A percentile compares a stretch with the other conserved stretches of the same genome.
Conservation (phyloP, 2,113 vertebrate genomes). For the Forbesichthys papilliferus region DNA sequence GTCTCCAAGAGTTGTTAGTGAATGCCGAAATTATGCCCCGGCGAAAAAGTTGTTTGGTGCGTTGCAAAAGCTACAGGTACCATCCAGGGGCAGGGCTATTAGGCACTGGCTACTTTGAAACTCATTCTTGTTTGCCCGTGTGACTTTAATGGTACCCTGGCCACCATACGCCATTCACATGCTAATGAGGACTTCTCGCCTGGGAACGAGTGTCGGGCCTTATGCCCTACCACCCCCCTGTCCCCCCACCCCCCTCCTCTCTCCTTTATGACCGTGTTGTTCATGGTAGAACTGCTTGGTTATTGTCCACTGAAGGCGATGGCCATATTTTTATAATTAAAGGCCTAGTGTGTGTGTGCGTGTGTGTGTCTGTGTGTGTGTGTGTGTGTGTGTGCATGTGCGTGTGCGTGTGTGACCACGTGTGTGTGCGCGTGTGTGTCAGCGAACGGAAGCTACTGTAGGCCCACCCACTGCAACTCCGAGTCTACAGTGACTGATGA, state of each 20-base stretch:
- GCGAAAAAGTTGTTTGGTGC: conserved; percentile 54
- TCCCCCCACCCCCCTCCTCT: conserved; percentile 38
- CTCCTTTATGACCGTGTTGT: conserved; percentile 43
- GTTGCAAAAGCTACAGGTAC: conserved; percentile 54
- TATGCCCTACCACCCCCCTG: conserved; percentile 34
- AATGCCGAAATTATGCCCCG: conserved; percentile 66
- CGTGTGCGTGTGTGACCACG: too few species aligned
- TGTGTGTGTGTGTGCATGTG: neutral
- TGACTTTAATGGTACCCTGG: conserved; percentile 47
- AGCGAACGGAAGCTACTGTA: conserved; percentile 7
- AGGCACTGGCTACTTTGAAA: conserved; percentile 63
- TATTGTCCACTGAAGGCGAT: too few species aligned
- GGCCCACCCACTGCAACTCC: too few species aligned
- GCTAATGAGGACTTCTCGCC: conserved; percentile 65
- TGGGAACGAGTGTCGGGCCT: conserved; percentile 47
- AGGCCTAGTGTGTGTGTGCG: too few species aligned
- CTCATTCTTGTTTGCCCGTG: conserved; percentile 60
- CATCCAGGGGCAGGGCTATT: conserved; percentile 58
- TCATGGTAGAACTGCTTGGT: neutral
- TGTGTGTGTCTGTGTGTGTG: too few species aligned
- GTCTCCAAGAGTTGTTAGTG: conserved; percentile 60
- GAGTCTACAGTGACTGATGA: conserved; percentile 46
- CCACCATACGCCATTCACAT: conserved; percentile 42
- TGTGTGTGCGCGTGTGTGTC: neutral
- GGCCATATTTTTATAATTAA: too few species aligned